Conservation (phyloP, 1,140 invertebrate genomes). For the Zaprionus kolodkinae region DNA sequence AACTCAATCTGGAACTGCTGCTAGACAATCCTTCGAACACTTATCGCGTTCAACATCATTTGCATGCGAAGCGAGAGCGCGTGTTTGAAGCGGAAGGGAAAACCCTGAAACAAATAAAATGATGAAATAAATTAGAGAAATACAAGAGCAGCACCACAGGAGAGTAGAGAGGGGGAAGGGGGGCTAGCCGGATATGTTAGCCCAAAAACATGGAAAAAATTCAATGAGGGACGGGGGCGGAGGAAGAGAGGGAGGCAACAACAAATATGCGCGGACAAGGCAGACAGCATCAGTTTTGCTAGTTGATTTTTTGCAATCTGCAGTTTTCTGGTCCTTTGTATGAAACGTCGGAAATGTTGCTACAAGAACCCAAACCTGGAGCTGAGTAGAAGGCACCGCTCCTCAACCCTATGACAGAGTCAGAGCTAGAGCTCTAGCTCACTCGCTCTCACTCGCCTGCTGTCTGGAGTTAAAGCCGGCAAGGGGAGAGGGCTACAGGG, state of each 20-base stretch:
- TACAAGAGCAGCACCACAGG: conserved; percentile 37
- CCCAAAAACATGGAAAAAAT: conserved; percentile 49
- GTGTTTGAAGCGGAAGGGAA: conserved; percentile 46
- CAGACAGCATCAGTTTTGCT: conserved; percentile 44
- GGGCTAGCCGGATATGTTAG: conserved; percentile 39
- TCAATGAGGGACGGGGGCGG: conserved; percentile 13
- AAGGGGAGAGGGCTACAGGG: too few species aligned
- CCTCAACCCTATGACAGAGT: not conserved
- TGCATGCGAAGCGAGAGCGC: conserved; percentile 57
- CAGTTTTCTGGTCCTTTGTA: conserved; percentile 77
- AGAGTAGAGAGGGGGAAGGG: not conserved
- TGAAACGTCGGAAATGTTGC: conserved; percentile 73
- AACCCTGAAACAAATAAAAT: conserved; percentile 75
- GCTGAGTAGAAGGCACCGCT: not conserved
- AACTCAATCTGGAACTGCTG: conserved; percentile 33
- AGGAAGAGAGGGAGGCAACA: conserved; percentile 1
- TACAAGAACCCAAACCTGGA: conserved; percentile 51
- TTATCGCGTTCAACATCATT: conserved; percentile 81
- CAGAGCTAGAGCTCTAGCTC: not conserved
- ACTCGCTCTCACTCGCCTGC: conserved; percentile 21
- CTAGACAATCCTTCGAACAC: conserved; percentile 72
- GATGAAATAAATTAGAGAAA: conserved; percentile 82
- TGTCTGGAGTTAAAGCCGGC: conserved; percentile 46
- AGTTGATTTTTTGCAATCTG: conserved; percentile 81
- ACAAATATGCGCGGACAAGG: conserved; percentile 55